Evolutionary conservation across 1,140 invertebrate species (phyloP), one percentile per base, ranked within the genome.

Genomic region (Caerostris extrusa): DNA sequence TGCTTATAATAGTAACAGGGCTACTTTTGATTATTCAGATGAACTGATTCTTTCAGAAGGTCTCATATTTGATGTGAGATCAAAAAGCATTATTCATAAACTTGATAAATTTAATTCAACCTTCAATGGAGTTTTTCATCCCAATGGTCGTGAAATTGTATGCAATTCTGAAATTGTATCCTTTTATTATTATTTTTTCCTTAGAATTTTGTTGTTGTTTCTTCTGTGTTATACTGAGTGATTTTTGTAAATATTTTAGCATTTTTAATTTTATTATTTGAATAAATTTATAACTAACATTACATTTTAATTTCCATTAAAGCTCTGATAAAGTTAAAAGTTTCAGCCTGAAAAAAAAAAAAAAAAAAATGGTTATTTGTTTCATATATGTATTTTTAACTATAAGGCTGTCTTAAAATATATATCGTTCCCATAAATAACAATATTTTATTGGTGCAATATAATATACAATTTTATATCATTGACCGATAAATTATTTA

Each of bases 61-160:
- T 60, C 98, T 99, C 3, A 96, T 99, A 0, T 99, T 98, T 97
- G 99, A 99, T 96, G 97, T 99, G 7, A 97, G 98, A 92, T 97
- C 97, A 0, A 97, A 97, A 4, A 95, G 96, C 90, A 94, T 95
- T 95, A 98, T 99, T 83, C 98, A 99, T 96, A 99, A 99, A 95
- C 99, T 99, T 95, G 99, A 99, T 96, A 99, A 99, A 96, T 97
- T 99, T 50, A 99, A 99, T 96, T 98, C 99, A 95, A 97, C 97
- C 64, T 97, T 99, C 50, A 99, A 98, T 95, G 99, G 99, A 0
- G 97, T 99, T 2, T 99, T 99, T 96, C 99, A 99, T 97, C 99
- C 99, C 0, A 99, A 99, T 96, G 99, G 99, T 0, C 96, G 98
- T 67, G 99, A 99, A 96, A 98, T 98, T 95, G 97, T 97, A 94